phyloP scores from a whole-genome alignment of 53 echinoderm and acorn worm species.

The Paracentrotus lividus region DNA sequence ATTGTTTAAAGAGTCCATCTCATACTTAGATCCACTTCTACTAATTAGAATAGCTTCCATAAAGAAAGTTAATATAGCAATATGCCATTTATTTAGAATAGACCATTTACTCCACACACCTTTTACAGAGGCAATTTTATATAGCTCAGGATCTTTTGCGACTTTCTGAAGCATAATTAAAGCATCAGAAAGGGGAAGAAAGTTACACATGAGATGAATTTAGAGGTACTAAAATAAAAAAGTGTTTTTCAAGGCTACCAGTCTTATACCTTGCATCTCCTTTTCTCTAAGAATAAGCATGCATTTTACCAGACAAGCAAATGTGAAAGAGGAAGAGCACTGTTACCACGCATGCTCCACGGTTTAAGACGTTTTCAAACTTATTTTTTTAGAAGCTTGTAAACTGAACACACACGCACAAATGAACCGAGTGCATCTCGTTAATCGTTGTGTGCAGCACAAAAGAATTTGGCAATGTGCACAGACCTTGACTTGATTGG shows the following conservation, averaged over 20 bases:
- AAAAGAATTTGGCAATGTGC: conserved; percentile 18
- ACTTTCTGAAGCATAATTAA: no score
- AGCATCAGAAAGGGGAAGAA: no score
- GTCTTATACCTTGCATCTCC: background rate
- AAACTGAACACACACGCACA: conserved; percentile 19
- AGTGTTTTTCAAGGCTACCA: background rate
- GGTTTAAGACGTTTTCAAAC: background rate
- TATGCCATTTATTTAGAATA: no score
- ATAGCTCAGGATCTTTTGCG: no score
- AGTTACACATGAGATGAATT: no score
- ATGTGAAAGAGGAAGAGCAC: conserved; percentile 5
- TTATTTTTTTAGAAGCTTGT: background rate
- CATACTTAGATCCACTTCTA: no score
- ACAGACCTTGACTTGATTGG: conserved; percentile 28
- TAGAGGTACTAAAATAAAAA: background rate
- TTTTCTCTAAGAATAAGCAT: background rate
- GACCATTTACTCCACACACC: no score
- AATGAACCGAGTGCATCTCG: conserved; percentile 2
- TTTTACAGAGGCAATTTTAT: no score
- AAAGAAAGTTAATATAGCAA: no score
- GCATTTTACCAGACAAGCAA: background rate
- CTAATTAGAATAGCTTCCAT: no score
- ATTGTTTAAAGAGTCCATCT: no score
- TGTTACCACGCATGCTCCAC: background rate
- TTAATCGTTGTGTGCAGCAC: conserved; percentile 34